Conservation (phyloP, 2,797 vertebrate genomes). For the Apogon hyalosoma region DNA sequence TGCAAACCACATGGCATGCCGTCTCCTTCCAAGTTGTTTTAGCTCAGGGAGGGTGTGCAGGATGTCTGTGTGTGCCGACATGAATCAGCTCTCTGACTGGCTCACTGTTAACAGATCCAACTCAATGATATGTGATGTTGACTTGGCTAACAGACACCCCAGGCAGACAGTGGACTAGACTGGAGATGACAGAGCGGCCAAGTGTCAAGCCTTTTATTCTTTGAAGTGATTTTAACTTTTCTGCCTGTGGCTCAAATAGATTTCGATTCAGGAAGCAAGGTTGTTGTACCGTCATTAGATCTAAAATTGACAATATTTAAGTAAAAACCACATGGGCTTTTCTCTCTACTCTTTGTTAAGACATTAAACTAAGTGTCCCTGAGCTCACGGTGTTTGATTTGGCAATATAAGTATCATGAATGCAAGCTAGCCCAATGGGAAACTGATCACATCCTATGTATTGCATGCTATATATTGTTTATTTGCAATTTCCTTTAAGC, state of each 20-base stretch:
- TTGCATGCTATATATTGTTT: too few relatives aligned
- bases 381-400: too few relatives aligned
- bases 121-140: constrained; percentile 44
- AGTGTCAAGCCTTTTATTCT: constrained; percentile 10
- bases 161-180: constrained; percentile 23
- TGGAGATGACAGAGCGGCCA: constrained; percentile 26
- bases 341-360: too few relatives aligned
- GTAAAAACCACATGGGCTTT: too few relatives aligned
- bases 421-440: too few relatives aligned
- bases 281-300: too few relatives aligned
- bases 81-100: constrained; percentile 44
- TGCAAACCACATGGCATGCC: constrained; percentile 39
- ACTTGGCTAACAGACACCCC: constrained; percentile 15
- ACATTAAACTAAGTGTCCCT: too few relatives aligned
- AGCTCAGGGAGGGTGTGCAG: constrained; percentile 14
- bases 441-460: too few relatives aligned
- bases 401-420: too few relatives aligned
- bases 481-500: neutral
- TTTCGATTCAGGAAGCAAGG: too few relatives aligned
- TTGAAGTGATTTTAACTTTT: neutral
- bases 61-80: constrained; percentile 28
- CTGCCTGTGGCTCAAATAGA: neutral
- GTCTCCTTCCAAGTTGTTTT: constrained; percentile 40
- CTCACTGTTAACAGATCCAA: constrained; percentile 16
- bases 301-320: too few relatives aligned